These are phyloP conservation scores for Sminthurides bifidus DNA, from an alignment of 1,140 invertebrate species.

Conservation along the genomic window DNA sequence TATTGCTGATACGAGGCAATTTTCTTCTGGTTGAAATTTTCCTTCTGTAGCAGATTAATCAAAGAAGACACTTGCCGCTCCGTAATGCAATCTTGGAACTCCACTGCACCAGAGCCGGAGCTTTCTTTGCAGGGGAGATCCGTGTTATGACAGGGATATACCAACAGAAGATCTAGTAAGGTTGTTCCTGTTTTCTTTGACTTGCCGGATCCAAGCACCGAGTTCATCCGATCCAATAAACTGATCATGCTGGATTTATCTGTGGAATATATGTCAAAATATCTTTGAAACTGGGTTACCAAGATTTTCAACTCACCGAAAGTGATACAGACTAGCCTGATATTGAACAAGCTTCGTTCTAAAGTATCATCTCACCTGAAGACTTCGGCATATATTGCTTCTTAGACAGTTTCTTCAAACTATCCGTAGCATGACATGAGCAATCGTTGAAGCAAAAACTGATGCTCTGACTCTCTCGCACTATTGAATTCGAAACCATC, in stretches of 20 bases:
- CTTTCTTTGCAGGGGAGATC: slow-evolving; percentile 51
- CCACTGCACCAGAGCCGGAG: background rate
- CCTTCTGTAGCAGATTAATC: slow-evolving; percentile 34
- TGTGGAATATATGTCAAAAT: slow-evolving; percentile 11
- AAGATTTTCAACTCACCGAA: too few species aligned
- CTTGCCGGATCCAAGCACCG: slow-evolving; percentile 14
- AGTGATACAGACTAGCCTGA: too few species aligned
- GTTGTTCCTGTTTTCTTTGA: slow-evolving; percentile 34
- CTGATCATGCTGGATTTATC: slow-evolving; percentile 20
- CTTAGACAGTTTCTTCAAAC: slow-evolving; percentile 17
- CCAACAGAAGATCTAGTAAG: slow-evolving; percentile 64
- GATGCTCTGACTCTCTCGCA: slow-evolving; percentile 62
- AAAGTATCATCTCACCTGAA: slow-evolving; percentile 20
- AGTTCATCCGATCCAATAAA: slow-evolving; percentile 21
- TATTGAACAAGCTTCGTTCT: too few species aligned
- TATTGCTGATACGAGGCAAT: slow-evolving; percentile 26
- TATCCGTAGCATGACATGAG: slow-evolving; percentile 59
- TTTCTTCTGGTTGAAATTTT: slow-evolving; percentile 32
- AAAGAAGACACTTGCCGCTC: slow-evolving; percentile 34
- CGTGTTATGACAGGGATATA: slow-evolving; percentile 70
- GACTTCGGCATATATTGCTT: slow-evolving; percentile 21
- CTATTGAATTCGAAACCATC: slow-evolving; percentile 39
- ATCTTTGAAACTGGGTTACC: slow-evolving; percentile 9
- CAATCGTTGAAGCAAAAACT: slow-evolving; percentile 75
- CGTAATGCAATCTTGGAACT: slow-evolving; percentile 31